Base-by-base conservation (phyloP, 2,113 vertebrate species). In the Pseudorhombus dupliciocellatus region DNA sequence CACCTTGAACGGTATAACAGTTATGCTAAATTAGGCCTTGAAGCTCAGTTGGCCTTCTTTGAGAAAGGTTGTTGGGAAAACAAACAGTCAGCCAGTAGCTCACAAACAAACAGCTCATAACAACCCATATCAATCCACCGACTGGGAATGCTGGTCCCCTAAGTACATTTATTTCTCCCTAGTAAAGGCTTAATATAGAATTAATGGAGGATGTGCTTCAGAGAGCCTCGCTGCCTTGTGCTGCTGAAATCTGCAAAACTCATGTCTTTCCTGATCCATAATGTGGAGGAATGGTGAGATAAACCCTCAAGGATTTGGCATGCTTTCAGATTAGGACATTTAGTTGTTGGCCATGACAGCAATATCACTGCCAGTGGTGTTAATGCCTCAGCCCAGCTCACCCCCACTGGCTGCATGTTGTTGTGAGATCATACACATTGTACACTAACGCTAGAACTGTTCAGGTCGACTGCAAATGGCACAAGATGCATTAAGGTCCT, bases 131-230 rank as follows among this genome's bases (percentile, higher is more conserved):
- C 75, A 79, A 81, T 81, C 63, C 56, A 62, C 11, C 61, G n/a
- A 67, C 68, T 73, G 67, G 26, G 53, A 77, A 44, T 65, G 42
- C 30, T 65, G 69, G 63, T 21, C 46, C 70, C 34, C 14, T 80
- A 62, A 77, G 40, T 57, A 68, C 15, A 72, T 86, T 66, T 79
- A 71, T 80, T 85, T 87, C 68, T 31, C 68, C 78, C 50, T 14
- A 18, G 65, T 81, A 57, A 77, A 52, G 40, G 70, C 64, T 83
- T 84, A 70, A 83, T 80, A 69, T 76, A 64, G 60, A 84, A 79
- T 78, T 59, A 81, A 83, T 81, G 62, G 73, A 80, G 73, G 81
- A 81, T 86, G 72, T 69, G 81, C 48, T 80, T 76, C 67, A 77
- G 66, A 57, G 58, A 71, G 48, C 61, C 56, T 66, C 2, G 0